Conservation (phyloP, 2,113 vertebrate genomes). For the Corydoras maculifer region DNA sequence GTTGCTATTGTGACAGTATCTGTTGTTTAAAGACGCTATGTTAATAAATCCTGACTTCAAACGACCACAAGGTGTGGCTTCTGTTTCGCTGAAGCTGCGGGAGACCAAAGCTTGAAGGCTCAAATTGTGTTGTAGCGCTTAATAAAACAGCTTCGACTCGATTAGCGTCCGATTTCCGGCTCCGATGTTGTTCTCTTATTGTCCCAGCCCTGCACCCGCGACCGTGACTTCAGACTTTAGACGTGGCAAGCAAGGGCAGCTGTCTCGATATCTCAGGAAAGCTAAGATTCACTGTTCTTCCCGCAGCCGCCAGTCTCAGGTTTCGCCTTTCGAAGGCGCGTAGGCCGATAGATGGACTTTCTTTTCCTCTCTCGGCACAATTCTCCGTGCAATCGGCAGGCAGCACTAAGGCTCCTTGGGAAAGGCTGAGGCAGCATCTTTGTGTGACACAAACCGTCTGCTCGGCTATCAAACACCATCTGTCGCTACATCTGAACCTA, state of each 20-base stretch:
- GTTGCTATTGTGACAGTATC: no score
- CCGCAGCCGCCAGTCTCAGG: not conserved
- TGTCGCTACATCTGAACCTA: slow-evolving; percentile 99
- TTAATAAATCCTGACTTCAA: no score
- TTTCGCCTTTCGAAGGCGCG: not conserved
- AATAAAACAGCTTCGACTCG: no score
- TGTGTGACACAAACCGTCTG: slow-evolving; percentile 99
- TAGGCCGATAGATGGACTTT: not conserved
- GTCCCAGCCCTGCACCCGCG: slow-evolving; percentile 9
- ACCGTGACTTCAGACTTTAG: slow-evolving; percentile 14
- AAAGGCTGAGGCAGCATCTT: slow-evolving; percentile 97
- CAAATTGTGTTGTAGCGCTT: no score
- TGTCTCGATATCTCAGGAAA: not conserved
- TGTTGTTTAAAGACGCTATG: no score
- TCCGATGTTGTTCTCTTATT: slow-evolving; percentile 16
- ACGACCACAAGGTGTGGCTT: no score
- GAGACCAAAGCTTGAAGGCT: no score
- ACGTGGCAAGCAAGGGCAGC: slow-evolving; percentile 5
- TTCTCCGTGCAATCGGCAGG: slow-evolving; percentile 47
- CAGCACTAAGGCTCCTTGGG: slow-evolving; percentile 85
- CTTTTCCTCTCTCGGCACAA: not conserved
- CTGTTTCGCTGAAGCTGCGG: no score
- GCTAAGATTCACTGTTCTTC: slow-evolving; percentile 1
- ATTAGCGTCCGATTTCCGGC: no score
- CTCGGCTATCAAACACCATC: slow-evolving; percentile 99